Conservation (phyloP, 2,113 vertebrate genomes). For the crab-eating macaque (Macaca fascicularis) region DNA sequence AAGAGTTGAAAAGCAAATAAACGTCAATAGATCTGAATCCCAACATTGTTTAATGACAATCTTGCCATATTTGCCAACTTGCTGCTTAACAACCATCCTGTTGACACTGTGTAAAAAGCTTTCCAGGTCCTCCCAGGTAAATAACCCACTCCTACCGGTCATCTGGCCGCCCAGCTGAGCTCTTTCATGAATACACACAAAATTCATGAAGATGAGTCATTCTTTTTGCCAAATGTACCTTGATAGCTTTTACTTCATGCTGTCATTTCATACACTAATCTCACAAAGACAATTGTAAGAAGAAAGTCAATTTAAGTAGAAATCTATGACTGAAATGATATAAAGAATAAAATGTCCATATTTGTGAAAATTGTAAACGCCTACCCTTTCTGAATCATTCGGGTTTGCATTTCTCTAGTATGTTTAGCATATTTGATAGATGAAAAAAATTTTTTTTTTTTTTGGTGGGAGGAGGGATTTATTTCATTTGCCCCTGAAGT, state of each 20-base stretch:
- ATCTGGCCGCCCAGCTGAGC: conserved; percentile 50
- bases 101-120: conserved; percentile 78
- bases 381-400: neutral
- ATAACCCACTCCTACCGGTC: conserved; percentile 68
- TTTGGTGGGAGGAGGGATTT: neutral
- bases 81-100: conserved; percentile 66
- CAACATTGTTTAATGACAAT: conserved; percentile 83
- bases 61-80: conserved; percentile 78
- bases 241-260: conserved; percentile 14
- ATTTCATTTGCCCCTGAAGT: neutral
- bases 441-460: neutral
- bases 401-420: neutral
- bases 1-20: conserved; percentile 81
- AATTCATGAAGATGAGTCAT: conserved; percentile 67
- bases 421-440: neutral
- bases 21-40: conserved; percentile 80
- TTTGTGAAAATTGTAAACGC: neutral
- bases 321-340: neutral
- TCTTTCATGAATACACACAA: conserved; percentile 45
- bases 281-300: neutral
- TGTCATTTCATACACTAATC: conserved; percentile 8
- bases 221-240: conserved; percentile 52
- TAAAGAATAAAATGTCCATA: neutral
- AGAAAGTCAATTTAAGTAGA: neutral
- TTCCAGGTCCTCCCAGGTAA: conserved; percentile 78